Evolutionary conservation across 2,797 vertebrate species (phyloP), one percentile per base, ranked within the genome.

Genomic region (Adelosebastes latens): DNA sequence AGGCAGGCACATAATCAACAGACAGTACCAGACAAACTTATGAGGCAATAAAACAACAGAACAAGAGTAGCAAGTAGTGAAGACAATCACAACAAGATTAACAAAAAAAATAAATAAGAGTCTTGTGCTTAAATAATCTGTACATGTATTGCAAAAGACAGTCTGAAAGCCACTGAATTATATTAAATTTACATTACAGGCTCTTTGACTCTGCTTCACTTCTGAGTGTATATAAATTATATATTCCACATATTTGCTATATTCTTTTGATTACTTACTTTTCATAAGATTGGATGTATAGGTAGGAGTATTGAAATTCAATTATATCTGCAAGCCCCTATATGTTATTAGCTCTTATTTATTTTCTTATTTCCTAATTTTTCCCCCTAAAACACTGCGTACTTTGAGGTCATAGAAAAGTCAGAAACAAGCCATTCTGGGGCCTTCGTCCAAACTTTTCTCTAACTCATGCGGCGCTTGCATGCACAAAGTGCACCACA

Each of bases 401-500:
- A 25, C 1, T 83, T 77, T 76, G 42, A 62, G 25, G n/a, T 39
- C 61, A 65, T 20, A 27, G 46, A 77, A 81, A 78, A 87, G 16
- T 65, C 16, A 70, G 3, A 71, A 76, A 68, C 13, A 65, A 75
- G 16, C 22, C 55, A 63, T 77, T 85, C 59, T 4, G 29, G 20
- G 20, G 46, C n/a, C 27, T 80, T 70, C n/a, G 2, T 31, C 9
- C 46, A 64, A 84, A 85, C 62, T 25, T 87, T 62, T 58, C 27
- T 20, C 16, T 36, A 67, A 75, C 62, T 66, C 61, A 22, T 60
- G 24, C 20, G n/a, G 32, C 11, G n/a, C 70, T 84, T 77, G 34
- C 72, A 74, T 78, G 69, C 61, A 53, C 67, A 84, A 89, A 89
- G 80, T 90, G 83, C 85, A 73, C n/a, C 58, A 64, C 78, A 75